Evolutionary conservation across 2,888 invertebrate genomes (phyloP).

Genomic region (Tipula vernalis): DNA sequence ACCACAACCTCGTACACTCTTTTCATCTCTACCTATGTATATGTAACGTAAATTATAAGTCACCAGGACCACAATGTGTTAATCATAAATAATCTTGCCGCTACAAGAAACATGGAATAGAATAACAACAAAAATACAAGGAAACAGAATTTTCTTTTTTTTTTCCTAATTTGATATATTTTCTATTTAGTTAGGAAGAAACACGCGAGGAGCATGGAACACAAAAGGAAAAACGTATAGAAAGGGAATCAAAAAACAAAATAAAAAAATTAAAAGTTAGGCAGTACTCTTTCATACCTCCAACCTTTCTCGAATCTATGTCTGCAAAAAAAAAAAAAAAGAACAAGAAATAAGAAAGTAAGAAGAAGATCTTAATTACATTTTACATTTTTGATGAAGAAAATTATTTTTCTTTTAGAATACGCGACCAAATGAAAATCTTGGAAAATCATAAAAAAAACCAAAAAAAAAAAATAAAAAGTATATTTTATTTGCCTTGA

Average conservation of each 20-base stretch:
- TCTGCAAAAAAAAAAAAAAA: conserved; percentile 40
- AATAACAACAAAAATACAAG: neutral
- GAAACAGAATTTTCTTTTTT: neutral
- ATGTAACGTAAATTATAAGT: neutral
- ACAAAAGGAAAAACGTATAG: neutral
- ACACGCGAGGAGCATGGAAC: neutral
- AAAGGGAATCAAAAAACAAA: neutral
- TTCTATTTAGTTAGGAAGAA: neutral
- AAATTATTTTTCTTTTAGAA: neutral
- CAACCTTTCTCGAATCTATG: conserved; percentile 63
- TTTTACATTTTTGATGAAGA: neutral
- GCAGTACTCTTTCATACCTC: conserved; percentile 44
- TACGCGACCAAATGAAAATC: neutral
- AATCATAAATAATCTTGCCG: neutral
- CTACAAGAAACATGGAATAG: neutral
- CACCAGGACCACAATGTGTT: neutral
- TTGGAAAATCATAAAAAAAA: neutral
- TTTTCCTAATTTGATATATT: neutral
- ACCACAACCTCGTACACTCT: neutral
- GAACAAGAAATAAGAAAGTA: neutral
- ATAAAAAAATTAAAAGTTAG: neutral
- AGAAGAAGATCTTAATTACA: conserved; percentile 5
- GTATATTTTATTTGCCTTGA: neutral
- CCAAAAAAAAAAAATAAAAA: neutral
- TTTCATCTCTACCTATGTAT: neutral